Evolutionary conservation across 2,113 vertebrate species (phyloP), one percentile per base, ranked within the genome.

Genomic region (Dendrocopos noguchii): DNA sequence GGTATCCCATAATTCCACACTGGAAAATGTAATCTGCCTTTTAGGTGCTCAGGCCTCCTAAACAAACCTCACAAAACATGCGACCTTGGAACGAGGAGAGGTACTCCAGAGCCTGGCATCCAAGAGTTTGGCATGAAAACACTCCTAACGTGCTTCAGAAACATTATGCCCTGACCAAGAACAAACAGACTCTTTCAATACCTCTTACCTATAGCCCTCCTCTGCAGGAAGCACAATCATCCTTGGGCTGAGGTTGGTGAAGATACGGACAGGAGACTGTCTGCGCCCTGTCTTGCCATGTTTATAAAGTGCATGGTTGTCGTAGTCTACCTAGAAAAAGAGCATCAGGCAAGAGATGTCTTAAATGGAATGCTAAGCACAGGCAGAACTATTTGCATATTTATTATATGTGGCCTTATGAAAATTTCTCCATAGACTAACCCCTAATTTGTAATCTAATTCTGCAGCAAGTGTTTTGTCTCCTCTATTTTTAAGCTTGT

Each of bases 221-320:
- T 98, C 98, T 12, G 91, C 68, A 36, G 99, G 99, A 91, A 99
- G 98, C 52, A 98, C 93, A 34, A 99, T 93, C 53, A 89, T 94
- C 79, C 74, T 95, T 24, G 98, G 97, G 20, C 97, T 75, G 68
- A 99, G 96, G 83, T 99, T 99, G 0, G 99, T 99, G 97, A 99
- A 99, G 87, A 99, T 97, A 61, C 99, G 98, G 63, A 99, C 99
- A 22, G 99, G 99, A 71, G 99, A 99, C 85, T 99, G 99, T 66
- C 98, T 99, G 31, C 99, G 98, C 73, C 99, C 99, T 4, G 97
- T 98, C 95, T 98, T 99, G 47, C 99, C 99, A 12, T 99, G 98
- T 94, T 99, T 99, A 92, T 99, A 99, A 70, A 99, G 97, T 50
- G 98, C 97, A 79, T 99, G 99, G 94, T 99, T 99, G 94, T 99